Evolutionary conservation across 1,140 invertebrate genomes (phyloP).

Genomic region (Zaprionus ornatus): DNA sequence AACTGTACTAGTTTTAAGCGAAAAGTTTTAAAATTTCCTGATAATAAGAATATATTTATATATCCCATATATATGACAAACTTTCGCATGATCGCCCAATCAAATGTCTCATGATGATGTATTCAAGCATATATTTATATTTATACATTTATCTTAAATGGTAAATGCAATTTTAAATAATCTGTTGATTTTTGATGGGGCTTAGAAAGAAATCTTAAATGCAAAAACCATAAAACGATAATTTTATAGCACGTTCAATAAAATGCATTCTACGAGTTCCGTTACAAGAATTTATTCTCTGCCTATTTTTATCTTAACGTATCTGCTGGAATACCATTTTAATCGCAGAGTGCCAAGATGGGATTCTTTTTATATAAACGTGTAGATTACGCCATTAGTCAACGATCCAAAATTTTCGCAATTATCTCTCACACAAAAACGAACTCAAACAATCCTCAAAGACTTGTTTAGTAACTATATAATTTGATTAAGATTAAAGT

Average conservation of each 20-base stretch:
- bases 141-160: not conserved
- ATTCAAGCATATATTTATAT: conserved; percentile 6
- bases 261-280: conserved; percentile 30
- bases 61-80: conserved; percentile 20
- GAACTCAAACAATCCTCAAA: conserved; percentile 27
- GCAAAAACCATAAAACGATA: not conserved
- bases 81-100: conserved; percentile 10
- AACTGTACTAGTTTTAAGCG: conserved; percentile 27
- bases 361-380: not conserved
- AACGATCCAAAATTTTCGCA: conserved; percentile 12
- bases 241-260: conserved; percentile 42
- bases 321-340: not conserved
- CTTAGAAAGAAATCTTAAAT: not conserved
- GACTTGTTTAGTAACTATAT: conserved; percentile 42
- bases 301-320: not conserved
- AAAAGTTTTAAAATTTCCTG: conserved; percentile 20
- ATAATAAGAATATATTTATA: conserved; percentile 31
- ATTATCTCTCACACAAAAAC: conserved; percentile 3
- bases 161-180: conserved; percentile 17
- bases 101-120: conserved; percentile 17
- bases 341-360: not conserved
- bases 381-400: not conserved
- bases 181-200: not conserved
- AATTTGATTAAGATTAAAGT: conserved; percentile 36
- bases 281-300: conserved; percentile 41